A percentile compares a stretch with the other conserved stretches of the same genome.
Conservation (phyloP, 2,888 invertebrate species). For the Plusia festucae region DNA sequence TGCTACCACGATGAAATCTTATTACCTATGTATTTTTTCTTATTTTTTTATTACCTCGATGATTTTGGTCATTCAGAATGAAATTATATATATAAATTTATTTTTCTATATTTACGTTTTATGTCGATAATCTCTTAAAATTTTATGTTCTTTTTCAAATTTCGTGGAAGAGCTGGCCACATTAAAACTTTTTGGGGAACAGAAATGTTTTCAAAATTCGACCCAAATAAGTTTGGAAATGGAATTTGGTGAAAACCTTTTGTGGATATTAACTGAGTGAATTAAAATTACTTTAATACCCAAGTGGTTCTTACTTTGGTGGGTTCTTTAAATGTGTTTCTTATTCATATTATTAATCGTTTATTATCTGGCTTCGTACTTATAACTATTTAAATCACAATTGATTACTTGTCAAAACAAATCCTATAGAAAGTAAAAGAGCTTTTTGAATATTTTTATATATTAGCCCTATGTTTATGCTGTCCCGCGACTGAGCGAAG, state of each 20-base stretch:
- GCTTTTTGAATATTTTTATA: too few species aligned
- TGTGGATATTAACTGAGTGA: conserved; percentile 68
- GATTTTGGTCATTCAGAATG: too few species aligned
- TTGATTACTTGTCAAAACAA: too few species aligned
- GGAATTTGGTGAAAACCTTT: conserved; percentile 58
- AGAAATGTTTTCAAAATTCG: conserved; percentile 75
- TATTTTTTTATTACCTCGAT: conserved; percentile 41
- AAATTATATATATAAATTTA: conserved; percentile 47
- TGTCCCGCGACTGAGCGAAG: too few species aligned
- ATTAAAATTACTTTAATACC: conserved; percentile 66
- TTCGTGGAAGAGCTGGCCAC: conserved; percentile 66
- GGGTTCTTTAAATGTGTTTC: too few species aligned
- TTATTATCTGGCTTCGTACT: too few species aligned
- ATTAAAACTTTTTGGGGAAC: conserved; percentile 76
- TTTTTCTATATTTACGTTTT: conserved; percentile 57
- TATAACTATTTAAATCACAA: too few species aligned
- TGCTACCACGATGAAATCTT: conserved; percentile 26
- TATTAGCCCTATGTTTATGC: too few species aligned
- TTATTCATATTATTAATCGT: too few species aligned
- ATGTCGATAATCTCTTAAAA: conserved; percentile 43
- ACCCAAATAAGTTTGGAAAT: conserved; percentile 64
- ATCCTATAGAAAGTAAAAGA: too few species aligned
- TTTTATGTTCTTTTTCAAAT: conserved; percentile 59
- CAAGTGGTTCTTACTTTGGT: too few species aligned
- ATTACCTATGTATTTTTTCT: conserved; percentile 36